Base-by-base conservation (phyloP, 2,113 vertebrate species). In the Poicephalus gulielmi region DNA sequence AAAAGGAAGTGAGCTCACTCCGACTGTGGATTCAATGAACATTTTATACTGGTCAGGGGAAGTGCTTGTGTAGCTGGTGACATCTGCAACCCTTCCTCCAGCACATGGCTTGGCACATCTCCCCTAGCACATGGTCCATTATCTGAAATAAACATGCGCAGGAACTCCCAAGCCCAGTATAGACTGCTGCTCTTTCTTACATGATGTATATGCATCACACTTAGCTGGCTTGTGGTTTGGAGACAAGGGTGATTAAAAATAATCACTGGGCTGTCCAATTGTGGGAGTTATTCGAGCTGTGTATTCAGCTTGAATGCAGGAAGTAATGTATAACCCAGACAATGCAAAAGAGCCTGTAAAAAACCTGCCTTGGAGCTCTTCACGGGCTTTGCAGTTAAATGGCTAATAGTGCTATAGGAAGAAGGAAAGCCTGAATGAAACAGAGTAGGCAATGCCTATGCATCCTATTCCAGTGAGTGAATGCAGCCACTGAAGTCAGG, bases 291-390 rank as follows among this genome's bases (percentile, higher is more conserved):
- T 75, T 81, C 1, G 52, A 76, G 82, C 63, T 37, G 25, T 66
- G 53, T 50, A 57, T 81, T 91, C 88, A 91, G 80, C 79, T 35
- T 0, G 3, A 80, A 55, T 52, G 55, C 86, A 96, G 93, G 96
- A 96, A 96, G 91, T 62, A 86, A 92, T 71, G 89, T 88, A 83
- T 91, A 89, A 88, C 70, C 1, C 5, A 95, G 94, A 91, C 88
- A 82, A 95, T 87, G 91, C 89, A 96, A 94, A 94, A 85, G 77
- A 95, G 86, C 50, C 69, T 67, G 86, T 57, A 92, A 91, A 96
- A 95, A 88, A 13, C 53, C 84, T 89, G 94, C 94, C 96, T 93
- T 23, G 90, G 87, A 95, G 96, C 91, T 92, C 91, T 95, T 83
- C n/a, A 17, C 37, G 0, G 0, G 86, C 5, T 24, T 64, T 71